Base-by-base conservation (phyloP, 2,113 vertebrate genomes). In the Podarcis raffonei region DNA sequence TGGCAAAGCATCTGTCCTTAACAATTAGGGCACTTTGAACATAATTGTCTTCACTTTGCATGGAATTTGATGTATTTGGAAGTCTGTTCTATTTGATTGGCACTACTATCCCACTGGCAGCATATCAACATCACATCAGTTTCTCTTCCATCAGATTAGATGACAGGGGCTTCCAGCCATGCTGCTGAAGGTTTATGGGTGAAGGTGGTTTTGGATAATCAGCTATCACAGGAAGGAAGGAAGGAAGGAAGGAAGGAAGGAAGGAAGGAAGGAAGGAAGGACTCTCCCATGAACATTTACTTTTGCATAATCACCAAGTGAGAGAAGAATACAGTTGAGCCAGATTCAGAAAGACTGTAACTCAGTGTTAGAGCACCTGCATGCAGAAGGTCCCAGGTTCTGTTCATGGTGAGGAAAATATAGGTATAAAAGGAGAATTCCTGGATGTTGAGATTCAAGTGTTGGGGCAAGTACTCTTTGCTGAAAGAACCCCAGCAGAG, bases 161-260 rank as follows among this genome's bases (percentile, higher is more conserved):
- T 48, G 25, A 0, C 0, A 1, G 0, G 11, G n/a, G 20, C n/a
- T 22, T 79, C 32, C n/a, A 81, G 32, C 30, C 22, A 18, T 48
- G 87, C 20, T 81, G 18, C 5, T 5, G n/a, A 3, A 32, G 20
- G 48, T 7, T 65, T 81, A 3, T 62, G n/a, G 59, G 59, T 62
- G 59, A 57, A 3, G 48, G 27, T 79, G 25, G 25, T 27, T 32
- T 59, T 15, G 30, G 57, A 81, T 81, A 59, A 81, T 59, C 53
- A 69, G 27, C 30, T 8, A 53, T 53, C 48, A 53, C 48, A 53
- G 48, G 48, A 53, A 53, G 48, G 9, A 53, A 48, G 7, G 7
- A 48, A 39, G 39, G 39, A 39, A 53, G 48, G 42, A 42, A 42
- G 42, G 42, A 42, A 8, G 42, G 42, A 42, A 42, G 42, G 42